A percentile compares a stretch with the other conserved stretches of the same genome.
Conservation (phyloP, 2,797 vertebrate genomes). For the Cirrhinus molitorella region DNA sequence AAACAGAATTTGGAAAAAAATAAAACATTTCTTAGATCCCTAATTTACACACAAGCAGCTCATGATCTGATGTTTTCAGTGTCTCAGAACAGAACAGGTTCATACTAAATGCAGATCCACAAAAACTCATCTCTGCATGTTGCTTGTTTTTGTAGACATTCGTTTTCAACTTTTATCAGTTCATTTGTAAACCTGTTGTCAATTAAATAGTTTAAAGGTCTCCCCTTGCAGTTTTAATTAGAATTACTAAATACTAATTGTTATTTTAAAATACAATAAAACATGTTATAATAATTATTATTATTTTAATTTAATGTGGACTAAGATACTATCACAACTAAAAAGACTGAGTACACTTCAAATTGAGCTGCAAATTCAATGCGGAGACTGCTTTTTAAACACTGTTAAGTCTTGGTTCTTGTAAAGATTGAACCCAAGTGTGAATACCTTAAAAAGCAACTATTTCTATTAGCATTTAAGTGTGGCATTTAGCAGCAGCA, state of each 20-base stretch:
- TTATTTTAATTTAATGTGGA: neutral
- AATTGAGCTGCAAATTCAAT: neutral
- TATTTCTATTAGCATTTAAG: neutral
- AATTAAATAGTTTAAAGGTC: neutral
- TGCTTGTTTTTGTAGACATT: neutral
- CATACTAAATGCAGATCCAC: neutral
- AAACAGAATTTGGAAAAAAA: no score
- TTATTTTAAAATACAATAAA: neutral
- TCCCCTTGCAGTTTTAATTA: neutral
- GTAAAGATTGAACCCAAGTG: neutral
- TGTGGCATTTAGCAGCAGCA: neutral
- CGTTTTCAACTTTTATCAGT: neutral
- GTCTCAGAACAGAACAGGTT: no score
- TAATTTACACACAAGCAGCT: neutral
- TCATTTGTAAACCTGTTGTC: neutral
- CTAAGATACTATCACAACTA: neutral
- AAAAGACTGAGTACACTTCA: neutral
- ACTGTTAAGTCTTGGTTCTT: neutral
- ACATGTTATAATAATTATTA: neutral
- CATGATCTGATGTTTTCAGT: neutral
- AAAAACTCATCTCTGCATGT: neutral
- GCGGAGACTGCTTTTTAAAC: neutral
- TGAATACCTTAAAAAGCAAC: neutral
- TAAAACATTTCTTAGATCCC: no score
- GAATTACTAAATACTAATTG: no score